phyloP scores from a whole-genome alignment of 2,113 vertebrate genomes.

The Colaptes auratus region DNA sequence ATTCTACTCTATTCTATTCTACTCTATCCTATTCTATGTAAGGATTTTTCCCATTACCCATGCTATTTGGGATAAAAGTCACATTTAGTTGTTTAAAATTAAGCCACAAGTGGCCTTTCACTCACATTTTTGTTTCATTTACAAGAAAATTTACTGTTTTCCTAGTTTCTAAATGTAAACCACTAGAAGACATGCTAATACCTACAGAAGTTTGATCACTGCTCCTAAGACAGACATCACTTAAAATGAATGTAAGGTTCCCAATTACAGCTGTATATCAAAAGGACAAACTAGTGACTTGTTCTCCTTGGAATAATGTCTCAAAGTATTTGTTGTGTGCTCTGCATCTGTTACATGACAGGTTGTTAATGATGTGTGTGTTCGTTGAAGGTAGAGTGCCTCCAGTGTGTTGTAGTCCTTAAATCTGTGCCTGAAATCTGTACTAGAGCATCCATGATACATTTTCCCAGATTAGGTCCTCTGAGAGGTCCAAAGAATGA shows the following conservation, averaged over 20 bases:
- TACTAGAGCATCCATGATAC: not conserved
- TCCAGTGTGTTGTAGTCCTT: not conserved
- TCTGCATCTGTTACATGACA: conserved; percentile 43
- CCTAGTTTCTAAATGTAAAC: not conserved
- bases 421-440: conserved; percentile 18
- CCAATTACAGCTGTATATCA: conserved; percentile 42
- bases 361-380: conserved; percentile 21
- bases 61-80: not conserved
- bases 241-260: not conserved
- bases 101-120: not conserved
- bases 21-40: too few species aligned
- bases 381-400: conserved; percentile 35
- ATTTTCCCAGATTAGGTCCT: not conserved
- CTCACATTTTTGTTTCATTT: not conserved
- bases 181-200: not conserved
- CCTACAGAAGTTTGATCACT: not conserved
- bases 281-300: not conserved
- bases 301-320: conserved; percentile 8
- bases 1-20: too few species aligned
- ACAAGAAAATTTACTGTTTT: not conserved
- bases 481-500: not conserved
- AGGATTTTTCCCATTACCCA: not conserved
- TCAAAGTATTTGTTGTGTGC: conserved; percentile 9
- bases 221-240: not conserved
- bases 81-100: not conserved